Percentiles rank a stretch among this genome's conserved stretches.
Conservation (phyloP, 2,888 invertebrate species). For the Pegoplata infirma region DNA sequence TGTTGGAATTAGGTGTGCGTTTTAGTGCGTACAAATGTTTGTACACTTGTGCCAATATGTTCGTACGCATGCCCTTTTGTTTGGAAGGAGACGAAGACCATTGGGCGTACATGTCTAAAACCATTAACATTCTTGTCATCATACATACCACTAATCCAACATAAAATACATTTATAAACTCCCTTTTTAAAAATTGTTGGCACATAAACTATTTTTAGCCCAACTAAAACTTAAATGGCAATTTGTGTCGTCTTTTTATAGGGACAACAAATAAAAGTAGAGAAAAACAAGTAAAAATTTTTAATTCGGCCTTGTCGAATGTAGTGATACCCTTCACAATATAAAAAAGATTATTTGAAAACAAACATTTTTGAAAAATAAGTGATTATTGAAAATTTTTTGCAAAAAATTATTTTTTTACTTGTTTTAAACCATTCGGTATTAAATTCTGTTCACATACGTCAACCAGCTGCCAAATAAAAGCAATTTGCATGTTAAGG, state of each 20-base stretch:
- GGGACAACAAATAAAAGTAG: slow-evolving; percentile 21
- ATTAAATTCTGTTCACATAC: too few relatives aligned
- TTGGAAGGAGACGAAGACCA: slow-evolving; percentile 31
- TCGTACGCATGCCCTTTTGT: background rate
- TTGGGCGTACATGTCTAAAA: slow-evolving; percentile 69
- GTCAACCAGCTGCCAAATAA: background rate
- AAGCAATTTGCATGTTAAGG: too few relatives aligned
- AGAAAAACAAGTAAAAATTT: slow-evolving; percentile 16
- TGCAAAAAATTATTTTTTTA: too few relatives aligned
- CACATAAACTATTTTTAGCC: slow-evolving; percentile 62
- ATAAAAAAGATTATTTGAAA: too few relatives aligned
- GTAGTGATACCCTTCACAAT: too few relatives aligned
- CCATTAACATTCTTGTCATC: slow-evolving; percentile 72
- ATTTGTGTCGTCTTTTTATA: slow-evolving; percentile 50
- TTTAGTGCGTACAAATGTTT: background rate
- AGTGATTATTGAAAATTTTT: too few relatives aligned
- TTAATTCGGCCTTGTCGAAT: too few relatives aligned
- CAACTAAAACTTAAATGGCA: slow-evolving; percentile 33
- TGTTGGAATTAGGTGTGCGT: too few relatives aligned
- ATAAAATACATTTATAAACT: slow-evolving; percentile 41
- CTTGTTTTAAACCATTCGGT: too few relatives aligned
- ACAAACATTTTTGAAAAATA: too few relatives aligned
- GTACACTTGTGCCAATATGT: slow-evolving; percentile 20
- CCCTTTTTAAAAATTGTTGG: slow-evolving; percentile 38
- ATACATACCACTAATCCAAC: slow-evolving; percentile 60